phyloP scores from a whole-genome alignment of 2,888 invertebrate species.

The Eudemis profundana region DNA sequence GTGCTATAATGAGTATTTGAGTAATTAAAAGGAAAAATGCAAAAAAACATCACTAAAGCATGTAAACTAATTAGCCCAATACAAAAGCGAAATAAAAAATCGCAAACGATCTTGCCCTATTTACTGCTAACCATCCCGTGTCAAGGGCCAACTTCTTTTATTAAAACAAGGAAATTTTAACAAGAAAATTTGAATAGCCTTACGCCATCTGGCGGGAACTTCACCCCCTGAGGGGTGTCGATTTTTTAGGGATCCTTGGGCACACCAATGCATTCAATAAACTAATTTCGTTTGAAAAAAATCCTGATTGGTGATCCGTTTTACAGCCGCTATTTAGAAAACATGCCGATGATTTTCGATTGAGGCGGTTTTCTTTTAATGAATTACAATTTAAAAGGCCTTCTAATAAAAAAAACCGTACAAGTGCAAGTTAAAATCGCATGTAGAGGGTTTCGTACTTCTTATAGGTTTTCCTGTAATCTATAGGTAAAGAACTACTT shows the following conservation, averaged over 20 bases:
- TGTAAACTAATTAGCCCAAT: slow-evolving; percentile 19
- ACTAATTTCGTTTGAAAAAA: no score
- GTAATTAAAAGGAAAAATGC: not conserved
- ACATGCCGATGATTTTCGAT: no score
- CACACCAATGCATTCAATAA: not conserved
- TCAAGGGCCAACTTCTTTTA: slow-evolving; percentile 64
- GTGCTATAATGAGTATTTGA: not conserved
- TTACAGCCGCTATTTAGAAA: no score
- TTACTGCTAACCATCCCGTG: slow-evolving; percentile 45
- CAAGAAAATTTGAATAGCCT: slow-evolving; percentile 63
- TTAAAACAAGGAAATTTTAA: slow-evolving; percentile 59
- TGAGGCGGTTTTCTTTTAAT: no score
- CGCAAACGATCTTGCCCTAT: slow-evolving; percentile 28
- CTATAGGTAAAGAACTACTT: no score
- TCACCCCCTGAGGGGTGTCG: slow-evolving; percentile 49
- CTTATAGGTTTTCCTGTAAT: no score
- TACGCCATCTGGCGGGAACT: slow-evolving; percentile 62
- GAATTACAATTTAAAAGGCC: no score
- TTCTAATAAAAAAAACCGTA: no score
- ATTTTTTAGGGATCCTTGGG: slow-evolving; percentile 45
- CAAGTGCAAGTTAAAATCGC: no score
- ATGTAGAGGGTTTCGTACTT: no score
- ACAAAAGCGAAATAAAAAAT: slow-evolving; percentile 24
- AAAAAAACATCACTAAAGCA: slow-evolving; percentile 8
- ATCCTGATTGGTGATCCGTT: no score